Evolutionary conservation across 2,888 invertebrate species (phyloP).

Genomic region (Heliconius aoede): DNA sequence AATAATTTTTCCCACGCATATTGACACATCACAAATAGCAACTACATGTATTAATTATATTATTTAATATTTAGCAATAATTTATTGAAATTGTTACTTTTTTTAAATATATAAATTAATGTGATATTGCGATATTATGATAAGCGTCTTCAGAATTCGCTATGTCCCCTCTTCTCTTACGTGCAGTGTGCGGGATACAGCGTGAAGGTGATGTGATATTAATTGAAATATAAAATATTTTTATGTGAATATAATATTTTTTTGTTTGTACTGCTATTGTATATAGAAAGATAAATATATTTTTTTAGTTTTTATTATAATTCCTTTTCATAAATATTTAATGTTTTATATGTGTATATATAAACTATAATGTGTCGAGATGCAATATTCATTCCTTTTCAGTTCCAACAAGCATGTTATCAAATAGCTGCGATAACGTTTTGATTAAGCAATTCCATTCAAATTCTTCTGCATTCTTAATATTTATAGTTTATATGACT

Average conservation of each 20-base stretch:
- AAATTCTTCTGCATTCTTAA: constrained; percentile 54
- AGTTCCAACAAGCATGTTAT: constrained; percentile 59
- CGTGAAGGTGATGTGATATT: no score
- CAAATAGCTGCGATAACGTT: constrained; percentile 61
- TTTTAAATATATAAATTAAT: no score
- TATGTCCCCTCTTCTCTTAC: no score
- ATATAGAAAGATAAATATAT: no score
- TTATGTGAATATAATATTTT: no score
- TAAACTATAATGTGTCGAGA: constrained; percentile 54
- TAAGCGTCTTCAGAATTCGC: no score
- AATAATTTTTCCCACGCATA: constrained; percentile 41
- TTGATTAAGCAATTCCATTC: constrained; percentile 64
- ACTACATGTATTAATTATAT: constrained; percentile 3
- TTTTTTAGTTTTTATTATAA: not conserved
- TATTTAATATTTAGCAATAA: constrained; percentile 7
- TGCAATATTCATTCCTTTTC: constrained; percentile 51
- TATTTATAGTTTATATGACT: not conserved
- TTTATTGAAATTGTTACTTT: no score
- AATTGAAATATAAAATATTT: no score
- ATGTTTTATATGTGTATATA: constrained; percentile 6
- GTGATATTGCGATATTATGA: no score
- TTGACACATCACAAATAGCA: constrained; percentile 25
- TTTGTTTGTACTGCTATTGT: no score
- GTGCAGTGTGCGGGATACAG: no score
- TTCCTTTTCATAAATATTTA: no score